Evolutionary conservation across 2,888 invertebrate species (phyloP), one percentile per base, ranked within the genome.

Genomic region (Diaperis boleti): DNA sequence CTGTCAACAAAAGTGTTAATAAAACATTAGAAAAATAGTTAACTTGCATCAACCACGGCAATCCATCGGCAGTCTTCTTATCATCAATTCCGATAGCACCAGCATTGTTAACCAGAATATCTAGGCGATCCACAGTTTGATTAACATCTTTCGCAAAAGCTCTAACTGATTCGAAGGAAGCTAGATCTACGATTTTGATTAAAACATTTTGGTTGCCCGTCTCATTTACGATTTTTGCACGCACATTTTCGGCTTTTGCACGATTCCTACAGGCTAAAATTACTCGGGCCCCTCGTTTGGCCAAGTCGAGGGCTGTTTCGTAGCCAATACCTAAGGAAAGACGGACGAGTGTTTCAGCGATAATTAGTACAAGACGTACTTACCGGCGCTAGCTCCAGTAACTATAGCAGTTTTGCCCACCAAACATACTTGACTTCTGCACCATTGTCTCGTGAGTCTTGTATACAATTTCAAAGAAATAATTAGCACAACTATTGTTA

Each of bases 81-180:
- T 59, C 18, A 6, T 2, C 15, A 4, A 26, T 13, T 11, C 26
- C 15, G 6, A 13, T 39, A 11, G n/a, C 22, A 10, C 88, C 88
- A 0, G 89, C 89, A 71, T 89, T 89, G 76, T 89, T 88, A 14
- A 89, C 83, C 37, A 90, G 78, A 8, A 89, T 85, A 70, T 90
- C 87, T 60, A 90, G 72, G 71, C 85, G 84, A 0, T 82, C 79
- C 75, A 87, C 87, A 0, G 80, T 76, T 11, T 78, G 78, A 65
- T 84, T 84, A 29, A 90, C 83, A 18, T 86, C 84, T 10, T 85
- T 83, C 0, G 88, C 89, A 76, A 92, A 92, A 35, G 82, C 80
- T 55, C 89, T 81, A 1, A 88, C 83, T 0, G 87, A 87, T 0
- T 76, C 72, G 15, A 88, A 77, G 0, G 86, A 87, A 3, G 84